Percentiles rank a stretch among this genome's conserved stretches.
Conservation (phyloP, 2,888 invertebrate genomes). For the Silvanus unidentatus region DNA sequence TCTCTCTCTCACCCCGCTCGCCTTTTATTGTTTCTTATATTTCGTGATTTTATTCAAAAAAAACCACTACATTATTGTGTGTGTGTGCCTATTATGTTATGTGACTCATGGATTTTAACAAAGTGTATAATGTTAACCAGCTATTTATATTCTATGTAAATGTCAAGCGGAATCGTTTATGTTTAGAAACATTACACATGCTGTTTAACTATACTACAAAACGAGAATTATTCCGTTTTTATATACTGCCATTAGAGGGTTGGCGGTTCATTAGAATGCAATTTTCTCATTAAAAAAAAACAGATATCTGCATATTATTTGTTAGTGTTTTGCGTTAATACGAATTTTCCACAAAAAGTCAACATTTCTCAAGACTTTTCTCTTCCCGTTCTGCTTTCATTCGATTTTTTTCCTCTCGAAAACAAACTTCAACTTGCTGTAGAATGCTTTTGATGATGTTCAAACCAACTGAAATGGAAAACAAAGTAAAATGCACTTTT, state of each 20-base stretch:
- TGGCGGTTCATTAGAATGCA: too few species aligned
- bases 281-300: too few species aligned
- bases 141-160: constrained; percentile 47
- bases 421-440: constrained; percentile 17
- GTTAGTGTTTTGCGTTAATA: too few species aligned
- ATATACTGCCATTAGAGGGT: background rate
- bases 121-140: constrained; percentile 28
- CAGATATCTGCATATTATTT: constrained; percentile 1
- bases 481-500: constrained; percentile 49
- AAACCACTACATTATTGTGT: background rate
- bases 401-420: constrained; percentile 13
- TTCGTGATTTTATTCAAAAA: background rate
- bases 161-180: constrained; percentile 48
- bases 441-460: constrained; percentile 34
- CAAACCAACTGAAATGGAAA: constrained; percentile 56
- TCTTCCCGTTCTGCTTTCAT: constrained; percentile 3
- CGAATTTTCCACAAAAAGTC: too few species aligned
- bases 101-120: constrained; percentile 36
- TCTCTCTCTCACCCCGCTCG: too few species aligned
- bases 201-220: constrained; percentile 13
- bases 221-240: background rate
- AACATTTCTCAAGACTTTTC: background rate
- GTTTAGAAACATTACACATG: constrained; percentile 14
- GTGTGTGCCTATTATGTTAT: constrained; percentile 5
- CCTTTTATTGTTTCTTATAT: too few species aligned